These are phyloP conservation scores for Drosophila borborema DNA, from an alignment of 2,888 invertebrate genomes.

Conservation along the genomic window DNA sequence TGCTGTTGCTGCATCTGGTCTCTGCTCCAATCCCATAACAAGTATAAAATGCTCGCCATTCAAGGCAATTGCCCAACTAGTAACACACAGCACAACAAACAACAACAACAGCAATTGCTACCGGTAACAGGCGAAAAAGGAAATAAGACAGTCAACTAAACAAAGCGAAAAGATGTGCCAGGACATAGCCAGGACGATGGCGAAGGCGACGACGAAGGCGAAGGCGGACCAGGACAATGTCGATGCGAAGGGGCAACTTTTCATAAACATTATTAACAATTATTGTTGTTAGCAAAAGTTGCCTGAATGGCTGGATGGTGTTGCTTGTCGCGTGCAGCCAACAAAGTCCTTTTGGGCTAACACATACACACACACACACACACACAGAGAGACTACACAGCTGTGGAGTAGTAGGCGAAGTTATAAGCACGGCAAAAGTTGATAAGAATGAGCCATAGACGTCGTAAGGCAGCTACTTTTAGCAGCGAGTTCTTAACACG, in stretches of 20 bases:
- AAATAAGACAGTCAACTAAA: constrained; percentile 67
- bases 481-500: constrained; percentile 68
- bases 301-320: constrained; percentile 54
- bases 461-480: constrained; percentile 76
- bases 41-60: constrained; percentile 67
- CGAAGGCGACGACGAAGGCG: constrained; percentile 35
- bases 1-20: constrained; percentile 27
- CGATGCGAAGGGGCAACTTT: constrained; percentile 69
- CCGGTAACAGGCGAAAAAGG: constrained; percentile 48
- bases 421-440: constrained; percentile 77
- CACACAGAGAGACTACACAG: constrained; percentile 1
- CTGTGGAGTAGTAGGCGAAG: constrained; percentile 49
- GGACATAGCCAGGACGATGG: constrained; percentile 48
- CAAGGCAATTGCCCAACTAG: constrained; percentile 67
- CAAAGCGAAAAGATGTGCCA: constrained; percentile 72
- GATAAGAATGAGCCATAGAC: constrained; percentile 79
- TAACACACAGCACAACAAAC: constrained; percentile 24
- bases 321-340: constrained; percentile 76
- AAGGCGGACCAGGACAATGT: constrained; percentile 35
- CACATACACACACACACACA: constrained; percentile 23
- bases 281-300: constrained; percentile 79
- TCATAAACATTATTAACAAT: constrained; percentile 82
- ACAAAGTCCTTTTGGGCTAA: constrained; percentile 51
- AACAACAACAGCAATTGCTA: constrained; percentile 39
- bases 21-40: constrained; percentile 38